Evolutionary conservation across 2,113 vertebrate genomes (phyloP).

Genomic region (human): GRCh38 chr3:155619501-155620000

Average conservation of each 20-base stretch:
- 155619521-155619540: neutral
- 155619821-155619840: neutral
- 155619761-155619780: neutral
- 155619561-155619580: neutral
- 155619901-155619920: neutral
- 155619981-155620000: neutral
- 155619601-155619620: neutral
- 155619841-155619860: neutral
- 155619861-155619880: neutral
- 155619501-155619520: neutral
- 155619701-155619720: neutral
- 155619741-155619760: neutral
- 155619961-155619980: neutral
- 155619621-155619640: neutral
- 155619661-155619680: neutral
- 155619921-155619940: slow-evolving; percentile 50
- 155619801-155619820: neutral
- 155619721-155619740: neutral
- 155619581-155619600: neutral
- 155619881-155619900: neutral
- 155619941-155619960: neutral
- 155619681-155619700: neutral
- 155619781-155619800: neutral
- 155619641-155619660: neutral
- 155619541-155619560: slow-evolving; percentile 26